Conservation (phyloP, 1,140 invertebrate genomes). For the Pogonomyrmex barbatus region DNA sequence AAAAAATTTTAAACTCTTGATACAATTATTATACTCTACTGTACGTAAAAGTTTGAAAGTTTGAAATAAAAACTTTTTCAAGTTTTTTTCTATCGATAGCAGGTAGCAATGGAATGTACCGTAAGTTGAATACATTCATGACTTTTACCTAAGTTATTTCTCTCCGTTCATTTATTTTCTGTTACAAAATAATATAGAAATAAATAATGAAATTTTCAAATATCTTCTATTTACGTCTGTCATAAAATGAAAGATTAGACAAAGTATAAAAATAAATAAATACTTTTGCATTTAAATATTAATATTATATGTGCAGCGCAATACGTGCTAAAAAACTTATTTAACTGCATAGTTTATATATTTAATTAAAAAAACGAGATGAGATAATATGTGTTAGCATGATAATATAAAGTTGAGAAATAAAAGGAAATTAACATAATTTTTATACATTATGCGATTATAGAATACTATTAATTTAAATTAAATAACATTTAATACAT, state of each 20-base stretch:
- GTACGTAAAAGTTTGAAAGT: constrained; percentile 14
- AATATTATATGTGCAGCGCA: neutral
- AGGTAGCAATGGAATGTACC: constrained; percentile 3
- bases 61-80: constrained; percentile 20
- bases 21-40: constrained; percentile 28
- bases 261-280: constrained; percentile 12
- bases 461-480: constrained; percentile 64
- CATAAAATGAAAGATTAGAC: neutral
- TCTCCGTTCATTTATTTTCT: neutral
- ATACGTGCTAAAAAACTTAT: neutral
- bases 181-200: constrained; percentile 4
- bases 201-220: neutral
- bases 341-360: neutral
- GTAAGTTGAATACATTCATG: constrained; percentile 20
- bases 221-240: neutral
- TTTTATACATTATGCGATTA: constrained; percentile 46
- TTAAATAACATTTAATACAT: constrained; percentile 66
- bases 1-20: constrained; percentile 39
- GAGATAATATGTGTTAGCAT: neutral
- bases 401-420: neutral
- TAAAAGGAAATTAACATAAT: constrained; percentile 17
- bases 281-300: neutral
- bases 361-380: neutral
- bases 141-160: constrained; percentile 12
- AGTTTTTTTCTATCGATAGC: constrained; percentile 8